Percentiles rank a stretch among this genome's conserved stretches.
phyloP scores from a whole-genome alignment of 1,140 invertebrate genomes.

The Drosophila pruinosa region DNA sequence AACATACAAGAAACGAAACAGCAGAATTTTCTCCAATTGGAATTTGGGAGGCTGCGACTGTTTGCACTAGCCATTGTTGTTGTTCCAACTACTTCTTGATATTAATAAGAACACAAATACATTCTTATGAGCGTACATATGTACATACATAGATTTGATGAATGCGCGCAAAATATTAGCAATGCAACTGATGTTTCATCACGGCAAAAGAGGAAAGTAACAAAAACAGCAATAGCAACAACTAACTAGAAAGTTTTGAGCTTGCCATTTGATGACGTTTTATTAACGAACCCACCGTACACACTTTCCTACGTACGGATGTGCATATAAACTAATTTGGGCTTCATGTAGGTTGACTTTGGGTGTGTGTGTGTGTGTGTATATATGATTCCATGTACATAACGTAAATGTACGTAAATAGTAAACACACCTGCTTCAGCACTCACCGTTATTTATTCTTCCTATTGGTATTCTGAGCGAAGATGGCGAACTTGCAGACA shows the following conservation, averaged over 20 bases:
- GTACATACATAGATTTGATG: not conserved
- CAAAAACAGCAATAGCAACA: conserved; percentile 12
- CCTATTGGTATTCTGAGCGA: conserved; percentile 36
- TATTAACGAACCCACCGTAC: not conserved
- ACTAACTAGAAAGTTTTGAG: conserved; percentile 37
- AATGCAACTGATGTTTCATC: conserved; percentile 2
- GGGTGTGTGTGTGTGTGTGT: not conserved
- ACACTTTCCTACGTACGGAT: not conserved
- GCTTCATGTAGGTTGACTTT: not conserved
- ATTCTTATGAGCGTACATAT: not conserved
- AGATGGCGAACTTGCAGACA: conserved; percentile 27
- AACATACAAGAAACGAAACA: conserved; percentile 11
- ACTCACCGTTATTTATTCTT: conserved; percentile 46
- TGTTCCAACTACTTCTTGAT: conserved; percentile 6
- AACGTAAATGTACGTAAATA: conserved; percentile 12
- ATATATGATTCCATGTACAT: not conserved
- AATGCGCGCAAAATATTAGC: conserved; percentile 36
- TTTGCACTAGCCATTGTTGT: conserved; percentile 36
- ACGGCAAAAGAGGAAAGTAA: conserved; percentile 11
- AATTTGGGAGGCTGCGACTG: conserved; percentile 18
- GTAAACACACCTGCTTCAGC: conserved; percentile 38
- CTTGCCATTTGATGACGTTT: conserved; percentile 37
- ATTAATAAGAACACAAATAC: conserved; percentile 27
- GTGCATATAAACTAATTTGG: not conserved
- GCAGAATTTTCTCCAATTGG: conserved; percentile 40